Conservation (phyloP, 2,888 invertebrate species). For the Eupithecia vulgata region DNA sequence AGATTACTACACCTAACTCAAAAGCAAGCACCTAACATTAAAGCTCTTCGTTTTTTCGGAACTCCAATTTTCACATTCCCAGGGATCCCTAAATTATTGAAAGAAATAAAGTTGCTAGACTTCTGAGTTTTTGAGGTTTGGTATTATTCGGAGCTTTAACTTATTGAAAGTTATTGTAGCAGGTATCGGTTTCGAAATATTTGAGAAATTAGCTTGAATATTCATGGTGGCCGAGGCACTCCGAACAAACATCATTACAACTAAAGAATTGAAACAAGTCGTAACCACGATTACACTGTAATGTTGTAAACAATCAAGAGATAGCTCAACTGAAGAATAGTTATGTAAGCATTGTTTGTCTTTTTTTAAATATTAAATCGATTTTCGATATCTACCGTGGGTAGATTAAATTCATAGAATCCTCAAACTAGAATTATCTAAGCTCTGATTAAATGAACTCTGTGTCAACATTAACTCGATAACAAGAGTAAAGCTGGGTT, state of each 20-base stretch:
- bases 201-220: not conserved
- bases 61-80: not conserved
- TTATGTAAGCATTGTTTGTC: too few relatives aligned
- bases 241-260: too few relatives aligned
- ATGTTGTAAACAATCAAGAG: too few relatives aligned
- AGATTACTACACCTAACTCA: too few relatives aligned
- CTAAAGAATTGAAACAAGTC: too few relatives aligned
- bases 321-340: too few relatives aligned
- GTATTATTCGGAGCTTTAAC: slow-evolving; percentile 7
- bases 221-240: too few relatives aligned
- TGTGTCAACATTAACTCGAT: slow-evolving; percentile 2
- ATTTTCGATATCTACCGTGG: too few relatives aligned
- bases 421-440: not conserved
- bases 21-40: too few relatives aligned
- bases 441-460: not conserved
- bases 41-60: not conserved
- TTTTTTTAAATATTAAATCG: too few relatives aligned
- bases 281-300: too few relatives aligned
- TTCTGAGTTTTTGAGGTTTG: slow-evolving; percentile 11
- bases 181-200: not conserved
- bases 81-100: slow-evolving; percentile 15
- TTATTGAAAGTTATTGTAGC: slow-evolving; percentile 1
- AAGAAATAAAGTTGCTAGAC: slow-evolving; percentile 9
- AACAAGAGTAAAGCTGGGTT: not conserved
- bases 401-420: not conserved